Evolutionary conservation across 2,797 vertebrate genomes (phyloP).

Genomic region (Triplophysa yarkandensis): DNA sequence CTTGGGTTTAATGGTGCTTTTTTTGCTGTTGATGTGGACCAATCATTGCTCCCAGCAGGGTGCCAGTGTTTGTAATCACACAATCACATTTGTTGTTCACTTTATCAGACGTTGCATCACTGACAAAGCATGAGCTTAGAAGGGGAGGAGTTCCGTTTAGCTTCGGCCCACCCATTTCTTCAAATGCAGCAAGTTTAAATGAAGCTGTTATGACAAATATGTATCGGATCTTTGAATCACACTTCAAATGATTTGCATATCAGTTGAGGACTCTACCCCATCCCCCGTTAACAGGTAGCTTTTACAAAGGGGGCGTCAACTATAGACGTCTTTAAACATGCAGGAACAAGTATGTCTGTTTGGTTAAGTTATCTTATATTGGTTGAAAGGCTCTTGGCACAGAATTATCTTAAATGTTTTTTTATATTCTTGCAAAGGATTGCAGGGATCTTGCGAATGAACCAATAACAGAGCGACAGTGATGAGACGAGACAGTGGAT

Average conservation of each 20-base stretch:
- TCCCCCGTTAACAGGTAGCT: slow-evolving; percentile 31
- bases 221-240: background rate
- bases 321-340: background rate
- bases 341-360: background rate
- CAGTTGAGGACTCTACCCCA: slow-evolving; percentile 19
- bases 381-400: background rate
- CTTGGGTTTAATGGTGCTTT: slow-evolving; percentile 41
- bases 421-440: background rate
- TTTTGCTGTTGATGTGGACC: slow-evolving; percentile 32
- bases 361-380: background rate
- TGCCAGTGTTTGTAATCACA: slow-evolving; percentile 33
- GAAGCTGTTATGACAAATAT: slow-evolving; percentile 1
- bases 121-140: slow-evolving; percentile 24
- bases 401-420: background rate
- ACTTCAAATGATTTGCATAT: slow-evolving; percentile 26
- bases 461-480: slow-evolving; percentile 28
- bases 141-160: background rate
- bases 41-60: slow-evolving; percentile 42
- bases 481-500: slow-evolving; percentile 30
- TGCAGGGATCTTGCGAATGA: slow-evolving; percentile 17
- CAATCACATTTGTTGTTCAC: slow-evolving; percentile 5
- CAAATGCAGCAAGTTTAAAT: slow-evolving; percentile 14
- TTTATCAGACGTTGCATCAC: slow-evolving; percentile 40
- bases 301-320: slow-evolving; percentile 13
- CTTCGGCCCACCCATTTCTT: slow-evolving; percentile 7